Base-by-base conservation (phyloP, 2,797 vertebrate species). In the Eremophila alpestris region DNA sequence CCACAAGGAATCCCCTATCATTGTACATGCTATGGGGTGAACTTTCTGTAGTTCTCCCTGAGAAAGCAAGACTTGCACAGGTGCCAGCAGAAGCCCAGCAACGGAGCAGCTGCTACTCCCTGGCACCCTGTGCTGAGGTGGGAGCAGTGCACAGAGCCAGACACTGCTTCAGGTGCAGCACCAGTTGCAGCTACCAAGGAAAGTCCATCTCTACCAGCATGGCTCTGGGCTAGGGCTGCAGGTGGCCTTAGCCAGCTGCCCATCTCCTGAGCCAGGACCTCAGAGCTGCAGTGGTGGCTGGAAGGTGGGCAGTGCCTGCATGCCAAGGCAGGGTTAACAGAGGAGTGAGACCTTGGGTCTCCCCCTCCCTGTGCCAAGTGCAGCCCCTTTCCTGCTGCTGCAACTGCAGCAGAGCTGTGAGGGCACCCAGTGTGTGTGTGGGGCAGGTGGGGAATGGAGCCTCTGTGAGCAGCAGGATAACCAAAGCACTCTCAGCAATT, bases 291-390 rank as follows among this genome's bases (percentile, higher is more conserved):
- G 43, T 4, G 29, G 29, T 5, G 4, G 34, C 34, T n/a, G 16
- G 76, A 51, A 54, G 49, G 46, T 0, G 0, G 4, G 21, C 22
- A 29, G 34, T 21, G 24, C 10, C 36, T 1, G 1, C 0, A 0
- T 9, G 4, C 46, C 30, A 10, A 32, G 23, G 16, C 23, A 69
- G 45, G 24, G 17, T 13, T 36, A 27, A 36, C 8, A 36, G 34
- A 80, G 24, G 27, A 20, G 15, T 2, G 24, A 65, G 51, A 64
- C 24, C 46, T 9, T 34, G 41, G 20, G 6, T 5, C 16, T 48
- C 43, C 8, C 38, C 36, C 38, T 83, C 16, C 52, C 70, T 34
- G 26, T 6, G 1, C 58, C 30, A 29, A 24, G 21, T 1, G 34
- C 32, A 70, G 38, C 10, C 41, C 51, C 16, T 64, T 22, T 29